Evolutionary conservation across 1,140 invertebrate genomes (phyloP), one percentile per base, ranked within the genome.

Genomic region (Coelopa frigida): DNA sequence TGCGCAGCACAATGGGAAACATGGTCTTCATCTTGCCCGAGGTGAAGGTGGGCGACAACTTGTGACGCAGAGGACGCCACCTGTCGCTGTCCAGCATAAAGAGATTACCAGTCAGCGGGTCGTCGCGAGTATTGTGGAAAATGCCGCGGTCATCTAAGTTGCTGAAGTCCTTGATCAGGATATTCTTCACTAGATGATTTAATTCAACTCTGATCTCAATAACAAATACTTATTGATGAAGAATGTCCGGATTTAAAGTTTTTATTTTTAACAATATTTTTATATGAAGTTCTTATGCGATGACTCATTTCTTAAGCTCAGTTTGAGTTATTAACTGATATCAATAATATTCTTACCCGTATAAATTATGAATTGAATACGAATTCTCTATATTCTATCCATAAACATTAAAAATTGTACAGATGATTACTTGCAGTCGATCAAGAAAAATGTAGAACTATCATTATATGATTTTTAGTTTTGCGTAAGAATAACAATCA

Each of bases 1-100:
- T 29, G 11, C n/a, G 12, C 1, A 31, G 35, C 48, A 29, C 70
- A 1, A 57, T 51, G 17, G 58, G 50, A 18, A 63, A 55, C 71
- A 78, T 75, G 12, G 57, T 58, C 53, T 72, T 78, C 26, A 79
- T 60, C 55, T 77, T 78, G 1, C 68, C 70, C 4, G 73, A 68
- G 0, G 76, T 80, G 56, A 82, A 82, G 5, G 74, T 75, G 5
- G 78, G 76, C 26, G 75, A 76, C 21, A 81, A 68, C 48, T 79
- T 75, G 10, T 70, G 61, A 41, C 80, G 59, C 27, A 81, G 67
- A 23, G 71, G 54, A 44, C 71, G 72, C 81, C 80, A 83, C 23
- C 68, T 61, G 10, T 72, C 59, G 4, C 72, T 75, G 44, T 64
- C 61, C 24, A 72, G 55, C 23, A 64, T 63, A 48, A 76, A 72